Conservation (phyloP, 2,113 vertebrate species). For the Thamnaconus septentrionalis region DNA sequence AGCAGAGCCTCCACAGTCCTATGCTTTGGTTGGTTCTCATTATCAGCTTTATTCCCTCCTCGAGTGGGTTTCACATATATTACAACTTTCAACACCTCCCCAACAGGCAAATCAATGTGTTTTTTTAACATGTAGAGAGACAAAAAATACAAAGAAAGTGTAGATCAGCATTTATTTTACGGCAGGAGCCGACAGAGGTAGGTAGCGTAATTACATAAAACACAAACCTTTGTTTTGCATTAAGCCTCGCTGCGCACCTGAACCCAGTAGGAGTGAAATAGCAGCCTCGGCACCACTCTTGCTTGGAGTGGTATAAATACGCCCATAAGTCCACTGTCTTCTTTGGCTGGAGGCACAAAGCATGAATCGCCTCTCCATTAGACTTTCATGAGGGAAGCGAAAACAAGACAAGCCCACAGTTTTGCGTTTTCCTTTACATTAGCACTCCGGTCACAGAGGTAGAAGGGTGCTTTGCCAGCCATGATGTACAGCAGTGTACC, state of each 20-base stretch:
- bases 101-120: neutral
- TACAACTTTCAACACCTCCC: too few relatives aligned
- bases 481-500: conserved; percentile 40
- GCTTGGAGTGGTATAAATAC: conserved; percentile 61
- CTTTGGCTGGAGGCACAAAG: conserved; percentile 30
- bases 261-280: conserved; percentile 65
- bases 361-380: conserved; percentile 68
- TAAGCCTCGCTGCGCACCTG: conserved; percentile 52
- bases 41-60: neutral
- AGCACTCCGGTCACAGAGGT: conserved; percentile 44
- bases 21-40: neutral
- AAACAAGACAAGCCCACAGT: conserved; percentile 49
- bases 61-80: neutral
- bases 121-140: conserved; percentile 26
- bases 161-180: conserved; percentile 30
- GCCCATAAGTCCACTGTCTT: conserved; percentile 57
- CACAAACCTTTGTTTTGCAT: conserved; percentile 53
- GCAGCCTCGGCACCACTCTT: conserved; percentile 63
- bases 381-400: conserved; percentile 62
- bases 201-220: conserved; percentile 53
- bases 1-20: conserved; percentile 5
- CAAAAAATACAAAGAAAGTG: conserved; percentile 17
- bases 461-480: conserved; percentile 29
- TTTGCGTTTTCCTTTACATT: conserved; percentile 61
- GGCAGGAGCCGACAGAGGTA: conserved; percentile 32